Base-by-base conservation (phyloP, 30 jellyfish, hydroid and myxozoan species). In the Turritopsis dohrnii region DNA sequence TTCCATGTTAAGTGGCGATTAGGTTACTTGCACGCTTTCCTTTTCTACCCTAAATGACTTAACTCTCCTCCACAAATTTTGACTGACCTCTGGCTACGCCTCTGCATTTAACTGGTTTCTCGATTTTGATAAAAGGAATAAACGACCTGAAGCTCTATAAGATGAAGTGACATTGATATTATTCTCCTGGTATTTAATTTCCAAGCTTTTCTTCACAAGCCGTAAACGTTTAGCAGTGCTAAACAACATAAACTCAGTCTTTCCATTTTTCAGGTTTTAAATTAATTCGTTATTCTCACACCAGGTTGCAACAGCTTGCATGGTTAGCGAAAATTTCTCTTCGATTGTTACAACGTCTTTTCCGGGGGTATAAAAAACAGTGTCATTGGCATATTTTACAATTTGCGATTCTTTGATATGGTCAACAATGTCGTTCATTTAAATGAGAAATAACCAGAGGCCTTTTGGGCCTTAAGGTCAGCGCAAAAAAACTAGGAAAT, bases 291-390 rank as follows among this genome's bases (percentile, higher is more conserved):
- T 54, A 54, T 54, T n/a, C n/a, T 54, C 72, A 54, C 72, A 54
- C 72, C 72, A 54, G 72, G n/a, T 54, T 54, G 72, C 72, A 54
- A 54, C n/a, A 54, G 72, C 72, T 54, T 54, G 72, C 72, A 54
- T 54, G 72, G 18, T n/a, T 54, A 54, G n/a, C 18, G 72, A 54
- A 54, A 54, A n/a, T 54, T 54, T 54, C n/a, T n/a, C 72, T 54
- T 54, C 72, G n/a, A 54, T 54, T 54, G 72, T 54, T n/a, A 54
- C 72, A 54, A 54, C 72, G 72, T 54, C 72, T 54, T 54, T 54
- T 54, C 72, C 72, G n/a, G 72, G 72, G 72, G 72, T 54, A 54
- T 54, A 54, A 16, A 54, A 54, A 18, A 54, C 18, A 54, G 72
- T 54, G 72, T 54, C 72, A 54, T 16, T n/a, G n/a, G 72, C 72